Conservation (phyloP, 1,140 invertebrate species). For the Drosophila bocki region DNA sequence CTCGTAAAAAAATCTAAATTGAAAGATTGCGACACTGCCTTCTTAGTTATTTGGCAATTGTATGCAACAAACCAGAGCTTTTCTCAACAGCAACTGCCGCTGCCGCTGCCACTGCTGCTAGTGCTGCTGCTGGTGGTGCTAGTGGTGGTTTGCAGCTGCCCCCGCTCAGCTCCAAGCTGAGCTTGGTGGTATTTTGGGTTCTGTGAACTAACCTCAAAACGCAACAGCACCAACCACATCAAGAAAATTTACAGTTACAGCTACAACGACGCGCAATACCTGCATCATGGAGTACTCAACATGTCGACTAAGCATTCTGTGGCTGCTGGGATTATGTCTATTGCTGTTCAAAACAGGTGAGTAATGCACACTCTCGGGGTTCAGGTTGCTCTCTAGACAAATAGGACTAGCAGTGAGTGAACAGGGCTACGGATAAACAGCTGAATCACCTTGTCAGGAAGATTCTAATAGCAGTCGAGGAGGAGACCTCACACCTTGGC, state of each 20-base stretch:
- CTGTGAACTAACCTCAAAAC: conserved; percentile 70
- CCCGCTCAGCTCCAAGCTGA: conserved; percentile 17
- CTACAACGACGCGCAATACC: conserved; percentile 67
- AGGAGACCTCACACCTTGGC: neutral
- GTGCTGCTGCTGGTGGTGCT: conserved; percentile 33
- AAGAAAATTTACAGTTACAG: conserved; percentile 77
- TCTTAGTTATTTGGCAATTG: conserved; percentile 63
- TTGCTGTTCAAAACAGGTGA: conserved; percentile 69
- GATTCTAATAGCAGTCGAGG: conserved; percentile 21
- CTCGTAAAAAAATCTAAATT: conserved; percentile 63
- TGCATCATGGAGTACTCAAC: conserved; percentile 67
- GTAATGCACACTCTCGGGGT: conserved; percentile 9
- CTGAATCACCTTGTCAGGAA: conserved; percentile 31
- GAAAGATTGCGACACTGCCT: conserved; percentile 72
- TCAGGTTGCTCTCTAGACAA: neutral
- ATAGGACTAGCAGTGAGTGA: neutral
- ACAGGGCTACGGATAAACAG: neutral
- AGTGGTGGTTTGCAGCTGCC: conserved; percentile 9
- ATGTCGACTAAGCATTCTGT: conserved; percentile 60
- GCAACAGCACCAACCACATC: conserved; percentile 56
- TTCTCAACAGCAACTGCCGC: conserved; percentile 44
- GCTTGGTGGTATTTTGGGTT: conserved; percentile 66
- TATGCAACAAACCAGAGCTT: conserved; percentile 63
- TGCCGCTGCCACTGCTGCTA: conserved; percentile 11
- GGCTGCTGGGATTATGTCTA: conserved; percentile 69